Conservation (phyloP, 1,140 invertebrate species). For the Nixonia krombeini region DNA sequence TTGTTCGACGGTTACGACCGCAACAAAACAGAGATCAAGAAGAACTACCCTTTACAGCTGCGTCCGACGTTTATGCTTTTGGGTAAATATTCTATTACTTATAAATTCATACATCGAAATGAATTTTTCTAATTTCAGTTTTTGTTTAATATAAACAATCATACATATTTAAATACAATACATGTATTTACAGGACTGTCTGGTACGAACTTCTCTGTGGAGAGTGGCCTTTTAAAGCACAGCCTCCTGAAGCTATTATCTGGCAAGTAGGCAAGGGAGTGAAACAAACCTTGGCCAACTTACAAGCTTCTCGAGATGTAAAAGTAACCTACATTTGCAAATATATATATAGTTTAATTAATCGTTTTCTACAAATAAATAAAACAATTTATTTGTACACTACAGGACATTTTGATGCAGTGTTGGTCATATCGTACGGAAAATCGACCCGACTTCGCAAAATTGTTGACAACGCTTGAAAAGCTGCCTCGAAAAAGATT, state of each 20-base stretch:
- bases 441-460: slow-evolving; percentile 91
- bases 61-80: slow-evolving; percentile 97
- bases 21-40: slow-evolving; percentile 80
- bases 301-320: slow-evolving; percentile 95
- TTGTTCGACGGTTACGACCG: slow-evolving; percentile 86
- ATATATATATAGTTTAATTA: no score
- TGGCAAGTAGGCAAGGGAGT: slow-evolving; percentile 98
- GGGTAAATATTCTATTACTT: slow-evolving; percentile 77
- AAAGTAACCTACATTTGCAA: no score
- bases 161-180: no score
- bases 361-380: no score
- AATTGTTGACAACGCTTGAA: slow-evolving; percentile 87
- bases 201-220: slow-evolving; percentile 98
- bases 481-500: slow-evolving; percentile 94
- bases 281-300: slow-evolving; percentile 94
- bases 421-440: slow-evolving; percentile 92
- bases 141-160: no score
- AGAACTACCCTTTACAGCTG: slow-evolving; percentile 91
- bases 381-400: no score
- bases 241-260: slow-evolving; percentile 95
- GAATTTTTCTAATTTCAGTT: slow-evolving; percentile 1
- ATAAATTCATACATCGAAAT: neutral
- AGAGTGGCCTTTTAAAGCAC: slow-evolving; percentile 95
- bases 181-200: slow-evolving; percentile 90
- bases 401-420: slow-evolving; percentile 96